These are phyloP conservation scores for Nephila pilipes DNA, from an alignment of 1,140 invertebrate species.

Conservation along the genomic window DNA sequence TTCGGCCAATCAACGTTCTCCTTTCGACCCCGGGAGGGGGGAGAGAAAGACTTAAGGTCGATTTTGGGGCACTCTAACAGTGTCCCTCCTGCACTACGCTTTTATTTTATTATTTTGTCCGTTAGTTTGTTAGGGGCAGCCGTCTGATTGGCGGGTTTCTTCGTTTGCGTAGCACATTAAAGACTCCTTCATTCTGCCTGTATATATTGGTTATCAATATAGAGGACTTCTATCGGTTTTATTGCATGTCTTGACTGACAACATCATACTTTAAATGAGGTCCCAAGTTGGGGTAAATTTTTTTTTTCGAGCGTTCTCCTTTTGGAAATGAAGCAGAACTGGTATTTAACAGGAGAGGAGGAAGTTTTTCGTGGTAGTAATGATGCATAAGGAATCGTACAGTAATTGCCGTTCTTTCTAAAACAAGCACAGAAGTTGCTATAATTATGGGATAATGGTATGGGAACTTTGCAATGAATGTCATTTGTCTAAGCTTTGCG, in stretches of 20 bases:
- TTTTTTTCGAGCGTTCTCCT: neutral
- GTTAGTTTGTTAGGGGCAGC: constrained; percentile 67
- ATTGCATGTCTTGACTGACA: constrained; percentile 14
- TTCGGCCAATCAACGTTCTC: constrained; percentile 74
- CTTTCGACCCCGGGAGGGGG: constrained; percentile 61
- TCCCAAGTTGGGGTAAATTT: constrained; percentile 6
- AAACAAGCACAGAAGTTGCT: neutral
- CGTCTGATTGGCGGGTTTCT: constrained; percentile 71
- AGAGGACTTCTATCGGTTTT: constrained; percentile 46
- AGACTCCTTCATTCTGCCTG: constrained; percentile 36
- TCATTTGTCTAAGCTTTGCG: neutral
- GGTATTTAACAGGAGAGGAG: constrained; percentile 3
- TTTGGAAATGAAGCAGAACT: neutral
- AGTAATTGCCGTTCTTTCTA: neutral
- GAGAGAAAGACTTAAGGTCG: constrained; percentile 18
- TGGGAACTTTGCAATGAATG: neutral
- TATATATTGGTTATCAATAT: constrained; percentile 73
- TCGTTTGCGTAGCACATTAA: constrained; percentile 72
- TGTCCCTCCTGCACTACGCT: constrained; percentile 23
- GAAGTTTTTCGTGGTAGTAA: neutral
- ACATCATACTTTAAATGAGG: constrained; percentile 43
- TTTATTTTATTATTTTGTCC: constrained; percentile 73
- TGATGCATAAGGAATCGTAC: neutral
- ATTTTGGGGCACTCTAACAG: constrained; percentile 31
- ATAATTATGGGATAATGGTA: neutral